These are phyloP conservation scores for Zootoca vivipara DNA, from an alignment of 2,113 vertebrate genomes.

Conservation along the genomic window DNA sequence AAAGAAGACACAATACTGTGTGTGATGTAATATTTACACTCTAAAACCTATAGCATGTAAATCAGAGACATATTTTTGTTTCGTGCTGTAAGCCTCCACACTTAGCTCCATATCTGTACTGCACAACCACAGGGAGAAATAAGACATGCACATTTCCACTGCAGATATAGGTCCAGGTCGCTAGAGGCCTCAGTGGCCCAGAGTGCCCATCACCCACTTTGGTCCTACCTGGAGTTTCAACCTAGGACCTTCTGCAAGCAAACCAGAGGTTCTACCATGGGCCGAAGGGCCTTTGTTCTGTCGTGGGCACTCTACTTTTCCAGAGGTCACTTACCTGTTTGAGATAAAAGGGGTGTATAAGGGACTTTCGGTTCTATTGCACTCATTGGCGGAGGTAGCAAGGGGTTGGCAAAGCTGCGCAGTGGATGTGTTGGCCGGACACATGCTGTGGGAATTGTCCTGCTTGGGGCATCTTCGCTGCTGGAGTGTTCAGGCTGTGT, in stretches of 20 bases:
- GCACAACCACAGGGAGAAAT: background rate
- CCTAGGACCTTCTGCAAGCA: background rate
- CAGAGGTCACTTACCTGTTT: slow-evolving; percentile 70
- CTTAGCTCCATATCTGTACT: background rate
- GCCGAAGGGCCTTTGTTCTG: background rate
- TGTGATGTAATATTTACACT: background rate
- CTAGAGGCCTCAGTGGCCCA: too few relatives aligned
- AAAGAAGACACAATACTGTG: background rate
- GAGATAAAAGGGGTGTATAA: slow-evolving; percentile 84
- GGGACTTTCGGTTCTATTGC: slow-evolving; percentile 91
- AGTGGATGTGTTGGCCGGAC: slow-evolving; percentile 91
- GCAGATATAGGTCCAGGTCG: background rate
- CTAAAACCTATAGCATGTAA: background rate
- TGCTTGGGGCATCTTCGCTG: slow-evolving; percentile 78
- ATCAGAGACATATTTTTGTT: background rate
- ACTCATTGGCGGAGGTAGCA: slow-evolving; percentile 90
- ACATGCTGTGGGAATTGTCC: slow-evolving; percentile 91
- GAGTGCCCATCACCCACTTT: background rate
- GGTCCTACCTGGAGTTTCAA: background rate
- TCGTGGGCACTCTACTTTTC: background rate
- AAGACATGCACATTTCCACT: background rate
- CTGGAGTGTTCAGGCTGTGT: slow-evolving; percentile 77
- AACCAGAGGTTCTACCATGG: background rate
- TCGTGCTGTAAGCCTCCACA: background rate
- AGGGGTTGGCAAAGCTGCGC: slow-evolving; percentile 91